Percentiles rank a stretch among this genome's conserved stretches.
Evolutionary conservation across 1,140 invertebrate species (phyloP).

Genomic region (Hylyphantes graminicola): DNA sequence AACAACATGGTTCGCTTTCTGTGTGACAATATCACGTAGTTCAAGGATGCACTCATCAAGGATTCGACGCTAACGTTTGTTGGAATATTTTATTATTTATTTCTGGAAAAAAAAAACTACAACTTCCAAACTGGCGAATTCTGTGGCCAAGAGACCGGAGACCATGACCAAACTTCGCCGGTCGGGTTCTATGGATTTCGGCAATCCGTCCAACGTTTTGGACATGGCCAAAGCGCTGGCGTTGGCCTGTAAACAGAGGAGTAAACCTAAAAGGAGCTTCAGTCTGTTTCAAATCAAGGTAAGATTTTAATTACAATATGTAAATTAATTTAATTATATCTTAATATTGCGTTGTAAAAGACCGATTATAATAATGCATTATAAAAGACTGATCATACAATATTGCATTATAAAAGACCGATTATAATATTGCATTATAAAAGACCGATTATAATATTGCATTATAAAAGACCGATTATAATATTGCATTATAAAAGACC

Average conservation of each 20-base stretch:
- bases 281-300: constrained; percentile 57
- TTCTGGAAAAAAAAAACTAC: not conserved
- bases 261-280: constrained; percentile 52
- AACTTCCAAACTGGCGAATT: constrained; percentile 45
- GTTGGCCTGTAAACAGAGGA: constrained; percentile 54
- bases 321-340: not conserved
- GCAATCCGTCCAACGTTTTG: constrained; percentile 56
- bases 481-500: too few species aligned
- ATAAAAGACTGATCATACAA: too few species aligned
- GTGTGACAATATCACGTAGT: constrained; percentile 16
- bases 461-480: too few species aligned
- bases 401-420: too few species aligned
- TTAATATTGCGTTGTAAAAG: constrained; percentile 1
- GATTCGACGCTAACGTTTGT: not conserved
- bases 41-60: not conserved
- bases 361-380: too few species aligned
- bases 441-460: too few species aligned
- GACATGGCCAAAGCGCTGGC: constrained; percentile 62
- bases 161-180: constrained; percentile 50
- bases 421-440: too few species aligned
- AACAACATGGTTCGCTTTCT: not conserved
- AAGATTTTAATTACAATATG: constrained; percentile 2
- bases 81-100: not conserved
- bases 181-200: constrained; percentile 57
- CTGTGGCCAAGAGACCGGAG: constrained; percentile 23